These are phyloP conservation scores for Leptopilina drosophilae DNA, from an alignment of 2,888 invertebrate species.

Conservation along the genomic window DNA sequence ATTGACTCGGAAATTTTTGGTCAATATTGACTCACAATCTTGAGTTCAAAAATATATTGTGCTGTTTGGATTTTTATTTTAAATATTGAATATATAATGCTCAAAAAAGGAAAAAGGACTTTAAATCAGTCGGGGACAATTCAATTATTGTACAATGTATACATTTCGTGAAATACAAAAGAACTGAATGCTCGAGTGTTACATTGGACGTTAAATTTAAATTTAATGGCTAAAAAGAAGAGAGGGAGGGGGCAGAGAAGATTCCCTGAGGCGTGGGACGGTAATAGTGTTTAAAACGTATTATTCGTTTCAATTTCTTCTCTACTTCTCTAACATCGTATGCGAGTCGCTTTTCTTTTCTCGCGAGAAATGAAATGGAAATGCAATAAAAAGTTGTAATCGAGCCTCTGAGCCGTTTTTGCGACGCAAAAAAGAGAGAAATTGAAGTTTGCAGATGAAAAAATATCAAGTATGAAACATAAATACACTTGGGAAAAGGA, in stretches of 20 bases:
- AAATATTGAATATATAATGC: no score
- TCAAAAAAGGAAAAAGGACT: no score
- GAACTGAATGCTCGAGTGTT: not conserved
- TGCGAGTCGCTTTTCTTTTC: slow-evolving; percentile 60
- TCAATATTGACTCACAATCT: no score
- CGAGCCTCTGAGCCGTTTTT: slow-evolving; percentile 55
- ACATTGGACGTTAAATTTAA: slow-evolving; percentile 24
- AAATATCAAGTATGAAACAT: no score
- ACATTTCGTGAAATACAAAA: not conserved
- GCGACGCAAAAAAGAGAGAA: not conserved
- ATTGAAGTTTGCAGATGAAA: no score
- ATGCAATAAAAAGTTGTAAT: slow-evolving; percentile 76
- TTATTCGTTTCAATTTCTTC: slow-evolving; percentile 69
- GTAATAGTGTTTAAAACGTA: slow-evolving; percentile 69
- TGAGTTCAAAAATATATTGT: no score
- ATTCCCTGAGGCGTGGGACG: slow-evolving; percentile 48
- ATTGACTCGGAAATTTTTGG: no score
- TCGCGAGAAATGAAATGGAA: slow-evolving; percentile 73
- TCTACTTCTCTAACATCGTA: slow-evolving; percentile 52
- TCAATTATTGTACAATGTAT: not conserved
- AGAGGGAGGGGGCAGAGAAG: not conserved
- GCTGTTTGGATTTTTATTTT: no score
- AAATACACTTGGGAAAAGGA: not conserved
- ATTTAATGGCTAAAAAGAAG: slow-evolving; percentile 20
- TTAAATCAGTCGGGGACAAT: slow-evolving; percentile 8